Conservation (phyloP, 2,113 vertebrate species). For the Callocephalon fimbriatum region DNA sequence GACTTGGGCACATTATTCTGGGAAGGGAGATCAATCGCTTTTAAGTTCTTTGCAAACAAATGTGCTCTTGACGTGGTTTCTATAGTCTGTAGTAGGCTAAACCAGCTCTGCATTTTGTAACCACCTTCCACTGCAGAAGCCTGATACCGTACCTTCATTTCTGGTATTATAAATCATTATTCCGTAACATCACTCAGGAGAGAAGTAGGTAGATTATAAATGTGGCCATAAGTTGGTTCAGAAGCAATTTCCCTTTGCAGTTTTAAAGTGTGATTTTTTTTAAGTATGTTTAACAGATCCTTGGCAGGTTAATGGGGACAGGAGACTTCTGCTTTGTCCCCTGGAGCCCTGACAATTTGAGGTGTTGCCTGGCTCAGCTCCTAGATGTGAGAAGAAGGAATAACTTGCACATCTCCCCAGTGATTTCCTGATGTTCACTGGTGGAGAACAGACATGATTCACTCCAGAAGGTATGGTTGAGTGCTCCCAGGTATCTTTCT, state of each 20-base stretch:
- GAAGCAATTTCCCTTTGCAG: not conserved
- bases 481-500: not conserved
- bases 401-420: not conserved
- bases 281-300: not conserved
- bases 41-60: not conserved
- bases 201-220: not conserved
- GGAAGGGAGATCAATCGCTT: not conserved
- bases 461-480: not conserved
- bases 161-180: not conserved
- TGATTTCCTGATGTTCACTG: not conserved
- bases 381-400: not conserved
- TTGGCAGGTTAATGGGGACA: constrained; percentile 12
- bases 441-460: not conserved
- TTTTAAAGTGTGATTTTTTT: not conserved
- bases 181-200: not conserved
- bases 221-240: not conserved
- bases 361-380: constrained; percentile 39
- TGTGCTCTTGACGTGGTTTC: not conserved
- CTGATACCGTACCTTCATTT: not conserved
- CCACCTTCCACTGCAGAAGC: not conserved
- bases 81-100: not conserved
- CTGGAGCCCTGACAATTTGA: not conserved
- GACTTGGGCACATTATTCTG: not conserved
- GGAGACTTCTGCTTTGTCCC: constrained; percentile 20
- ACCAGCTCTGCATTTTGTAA: not conserved